Percentiles rank a stretch among this genome's conserved stretches.
phyloP scores from a whole-genome alignment of 2,113 vertebrate genomes.

The Heloderma charlesbogerti region DNA sequence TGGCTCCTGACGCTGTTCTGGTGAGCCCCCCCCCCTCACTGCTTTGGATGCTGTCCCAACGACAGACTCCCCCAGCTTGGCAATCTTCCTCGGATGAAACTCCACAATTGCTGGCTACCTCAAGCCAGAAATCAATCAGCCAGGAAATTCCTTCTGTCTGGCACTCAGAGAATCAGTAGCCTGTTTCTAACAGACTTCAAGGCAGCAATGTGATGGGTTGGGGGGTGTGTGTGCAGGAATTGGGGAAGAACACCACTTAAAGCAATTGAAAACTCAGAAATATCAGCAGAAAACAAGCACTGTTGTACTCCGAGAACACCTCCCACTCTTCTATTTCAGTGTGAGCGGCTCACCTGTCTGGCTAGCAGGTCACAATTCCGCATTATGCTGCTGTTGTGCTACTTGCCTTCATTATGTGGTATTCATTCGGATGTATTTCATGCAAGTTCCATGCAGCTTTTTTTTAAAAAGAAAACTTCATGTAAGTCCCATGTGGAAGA shows the following conservation, averaged over 20 bases:
- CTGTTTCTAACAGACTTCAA: conserved; percentile 30
- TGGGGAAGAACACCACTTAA: not conserved
- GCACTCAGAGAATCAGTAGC: conserved; percentile 7
- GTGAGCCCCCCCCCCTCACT: too few species aligned
- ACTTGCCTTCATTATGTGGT: not conserved
- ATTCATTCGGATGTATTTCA: too few species aligned
- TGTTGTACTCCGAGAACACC: not conserved
- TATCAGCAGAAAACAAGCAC: not conserved
- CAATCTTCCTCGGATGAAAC: conserved; percentile 38
- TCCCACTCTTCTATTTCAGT: not conserved
- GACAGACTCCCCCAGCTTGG: conserved; percentile 24
- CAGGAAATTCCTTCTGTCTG: conserved; percentile 37
- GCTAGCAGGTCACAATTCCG: not conserved
- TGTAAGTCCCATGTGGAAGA: too few species aligned
- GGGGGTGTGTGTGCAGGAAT: not conserved
- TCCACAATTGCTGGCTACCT: conserved; percentile 20
- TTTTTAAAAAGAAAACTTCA: not conserved
- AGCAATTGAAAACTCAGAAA: not conserved
- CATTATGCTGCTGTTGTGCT: not conserved
- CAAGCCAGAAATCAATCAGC: conserved; percentile 36
- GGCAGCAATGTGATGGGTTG: not conserved
- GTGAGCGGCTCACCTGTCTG: not conserved
- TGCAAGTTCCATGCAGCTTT: not conserved
- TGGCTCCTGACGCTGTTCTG: not conserved
- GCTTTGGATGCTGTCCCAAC: conserved; percentile 10